A percentile compares a stretch with the other conserved stretches of the same genome.
These are phyloP conservation scores for Blastobasis lacticolella DNA, from an alignment of 2,888 invertebrate species.

Conservation along the genomic window DNA sequence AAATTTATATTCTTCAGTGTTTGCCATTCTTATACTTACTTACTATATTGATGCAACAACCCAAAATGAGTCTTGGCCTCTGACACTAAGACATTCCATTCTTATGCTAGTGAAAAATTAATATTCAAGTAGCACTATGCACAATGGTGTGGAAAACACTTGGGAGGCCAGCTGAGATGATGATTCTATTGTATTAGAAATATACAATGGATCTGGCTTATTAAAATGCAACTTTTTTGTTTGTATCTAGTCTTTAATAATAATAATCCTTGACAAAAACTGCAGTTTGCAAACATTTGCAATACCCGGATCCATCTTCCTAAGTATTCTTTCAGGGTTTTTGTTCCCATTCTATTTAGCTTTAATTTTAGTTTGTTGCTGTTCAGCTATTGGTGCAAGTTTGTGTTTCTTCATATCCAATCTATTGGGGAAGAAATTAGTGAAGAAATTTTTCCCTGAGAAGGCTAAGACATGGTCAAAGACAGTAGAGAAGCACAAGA, in stretches of 20 bases:
- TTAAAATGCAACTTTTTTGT: too few relatives aligned
- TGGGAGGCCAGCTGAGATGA: too few relatives aligned
- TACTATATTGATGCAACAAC: too few relatives aligned
- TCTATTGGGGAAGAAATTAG: slow-evolving; percentile 88
- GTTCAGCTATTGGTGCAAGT: slow-evolving; percentile 96
- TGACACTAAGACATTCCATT: too few relatives aligned
- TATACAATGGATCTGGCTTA: too few relatives aligned
- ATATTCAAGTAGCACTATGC: too few relatives aligned
- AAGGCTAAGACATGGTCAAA: slow-evolving; percentile 89
- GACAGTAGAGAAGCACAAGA: slow-evolving; percentile 88
- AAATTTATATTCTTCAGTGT: neutral
- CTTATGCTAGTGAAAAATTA: too few relatives aligned
- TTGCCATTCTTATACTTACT: too few relatives aligned
- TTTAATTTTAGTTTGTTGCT: slow-evolving; percentile 89
- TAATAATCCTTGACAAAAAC: slow-evolving; percentile 36
- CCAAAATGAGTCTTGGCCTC: too few relatives aligned
- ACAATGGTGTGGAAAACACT: too few relatives aligned
- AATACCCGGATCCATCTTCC: slow-evolving; percentile 98
- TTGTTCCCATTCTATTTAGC: slow-evolving; percentile 95
- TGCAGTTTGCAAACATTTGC: slow-evolving; percentile 97
- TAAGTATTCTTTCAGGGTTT: slow-evolving; percentile 97
- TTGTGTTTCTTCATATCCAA: slow-evolving; percentile 96
- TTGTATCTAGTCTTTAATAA: neutral
- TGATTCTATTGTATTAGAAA: too few relatives aligned
- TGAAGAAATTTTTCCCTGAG: slow-evolving; percentile 91